A percentile compares a stretch with the other conserved stretches of the same genome.
phyloP scores from a whole-genome alignment of 2,888 invertebrate genomes.

The Andricus curvator region DNA sequence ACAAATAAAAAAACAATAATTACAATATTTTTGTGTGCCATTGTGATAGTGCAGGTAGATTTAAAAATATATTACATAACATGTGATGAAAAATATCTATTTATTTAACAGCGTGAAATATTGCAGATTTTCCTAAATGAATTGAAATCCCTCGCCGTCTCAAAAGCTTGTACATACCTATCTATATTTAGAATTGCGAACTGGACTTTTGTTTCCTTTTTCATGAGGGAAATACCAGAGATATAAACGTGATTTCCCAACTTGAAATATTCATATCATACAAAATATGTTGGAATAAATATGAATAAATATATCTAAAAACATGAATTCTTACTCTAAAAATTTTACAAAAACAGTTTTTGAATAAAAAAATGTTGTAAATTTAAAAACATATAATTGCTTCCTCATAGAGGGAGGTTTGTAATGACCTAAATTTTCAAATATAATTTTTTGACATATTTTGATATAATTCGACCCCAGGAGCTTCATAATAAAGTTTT shows the following conservation, averaged over 20 bases:
- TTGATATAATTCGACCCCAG: no score
- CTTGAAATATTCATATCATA: background rate
- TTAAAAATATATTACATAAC: background rate
- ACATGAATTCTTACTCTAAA: background rate
- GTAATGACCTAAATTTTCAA: no score
- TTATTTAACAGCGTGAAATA: conserved; percentile 1
- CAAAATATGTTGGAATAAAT: background rate
- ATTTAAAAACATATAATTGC: background rate
- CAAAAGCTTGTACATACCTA: background rate
- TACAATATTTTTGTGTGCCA: background rate
- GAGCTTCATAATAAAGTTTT: no score
- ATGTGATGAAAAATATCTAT: conserved; percentile 6
- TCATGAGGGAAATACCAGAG: background rate
- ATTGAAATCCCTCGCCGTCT: conserved; percentile 11
- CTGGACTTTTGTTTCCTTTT: conserved; percentile 5
- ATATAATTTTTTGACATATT: no score
- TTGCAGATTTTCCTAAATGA: conserved; percentile 8
- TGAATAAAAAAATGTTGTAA: background rate
- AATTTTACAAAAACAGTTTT: background rate
- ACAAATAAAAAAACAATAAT: background rate
- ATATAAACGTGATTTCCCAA: conserved; percentile 7
- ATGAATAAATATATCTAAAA: background rate
- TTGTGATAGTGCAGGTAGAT: background rate
- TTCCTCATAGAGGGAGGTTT: no score
- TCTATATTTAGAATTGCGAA: conserved; percentile 16